Evolutionary conservation across 2,888 invertebrate genomes (phyloP).

Genomic region (Drosophila mercatorum): DNA sequence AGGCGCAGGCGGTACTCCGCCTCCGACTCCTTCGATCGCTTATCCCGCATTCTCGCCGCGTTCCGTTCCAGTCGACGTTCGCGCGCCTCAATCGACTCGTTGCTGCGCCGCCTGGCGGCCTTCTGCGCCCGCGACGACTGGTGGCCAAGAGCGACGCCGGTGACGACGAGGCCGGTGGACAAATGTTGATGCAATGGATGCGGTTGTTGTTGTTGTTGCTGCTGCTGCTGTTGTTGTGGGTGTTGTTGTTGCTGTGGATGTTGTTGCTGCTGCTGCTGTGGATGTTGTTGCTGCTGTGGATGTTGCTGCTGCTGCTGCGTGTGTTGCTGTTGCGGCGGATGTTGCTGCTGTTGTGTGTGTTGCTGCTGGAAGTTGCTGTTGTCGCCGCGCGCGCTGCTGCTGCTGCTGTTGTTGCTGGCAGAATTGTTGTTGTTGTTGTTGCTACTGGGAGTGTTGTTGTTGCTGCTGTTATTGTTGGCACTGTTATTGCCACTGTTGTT

Average conservation of each 20-base stretch:
- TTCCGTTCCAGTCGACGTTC: slow-evolving; percentile 83
- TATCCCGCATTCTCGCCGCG: slow-evolving; percentile 85
- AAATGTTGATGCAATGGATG: slow-evolving; percentile 82
- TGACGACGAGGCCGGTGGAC: slow-evolving; percentile 67
- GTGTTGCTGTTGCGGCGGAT: slow-evolving; percentile 5
- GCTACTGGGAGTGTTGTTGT: background rate
- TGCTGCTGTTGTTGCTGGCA: slow-evolving; percentile 14
- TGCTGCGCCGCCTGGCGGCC: slow-evolving; percentile 83
- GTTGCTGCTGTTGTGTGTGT: slow-evolving; percentile 20
- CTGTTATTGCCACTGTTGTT: slow-evolving; percentile 23
- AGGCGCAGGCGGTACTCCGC: slow-evolving; percentile 83
- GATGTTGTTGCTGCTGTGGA: background rate
- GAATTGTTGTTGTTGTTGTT: slow-evolving; percentile 7
- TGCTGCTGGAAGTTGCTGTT: background rate
- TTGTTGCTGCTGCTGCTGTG: background rate
- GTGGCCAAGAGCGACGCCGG: slow-evolving; percentile 55
- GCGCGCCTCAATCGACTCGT: slow-evolving; percentile 84
- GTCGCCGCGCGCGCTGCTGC: background rate
- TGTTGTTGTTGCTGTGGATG: slow-evolving; percentile 53
- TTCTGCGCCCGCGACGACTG: slow-evolving; percentile 80
- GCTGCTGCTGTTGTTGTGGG: slow-evolving; percentile 49
- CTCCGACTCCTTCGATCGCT: slow-evolving; percentile 83
- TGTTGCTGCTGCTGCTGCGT: background rate
- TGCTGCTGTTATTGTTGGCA: slow-evolving; percentile 6
- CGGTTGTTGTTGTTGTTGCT: slow-evolving; percentile 38